These are phyloP conservation scores for Cossypha heuglini DNA, from an alignment of 2,797 vertebrate genomes.

Conservation along the genomic window DNA sequence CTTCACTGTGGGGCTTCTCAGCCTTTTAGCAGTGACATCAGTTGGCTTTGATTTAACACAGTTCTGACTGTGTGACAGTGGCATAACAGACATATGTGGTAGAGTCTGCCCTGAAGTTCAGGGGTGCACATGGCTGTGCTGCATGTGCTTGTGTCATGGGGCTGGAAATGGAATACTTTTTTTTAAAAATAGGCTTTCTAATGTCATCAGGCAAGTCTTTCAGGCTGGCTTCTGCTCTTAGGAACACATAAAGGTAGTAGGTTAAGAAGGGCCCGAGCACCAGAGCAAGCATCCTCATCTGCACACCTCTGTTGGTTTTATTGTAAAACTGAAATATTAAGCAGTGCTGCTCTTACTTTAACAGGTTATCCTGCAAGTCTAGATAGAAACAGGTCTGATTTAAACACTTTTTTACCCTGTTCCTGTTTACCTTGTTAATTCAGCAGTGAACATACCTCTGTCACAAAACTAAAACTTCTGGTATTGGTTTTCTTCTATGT, in stretches of 20 bases:
- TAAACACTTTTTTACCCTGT: not conserved
- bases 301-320: rapidly evolving
- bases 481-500: not conserved
- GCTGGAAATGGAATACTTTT: not conserved
- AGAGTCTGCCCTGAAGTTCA: not conserved
- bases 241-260: not conserved
- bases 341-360: not conserved
- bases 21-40: not conserved
- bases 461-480: not conserved
- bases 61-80: not conserved
- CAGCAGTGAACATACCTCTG: not conserved
- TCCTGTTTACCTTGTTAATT: not conserved
- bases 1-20: not conserved
- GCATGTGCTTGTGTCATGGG: rapidly evolving
- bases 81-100: not conserved
- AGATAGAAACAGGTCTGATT: not conserved
- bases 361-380: not conserved
- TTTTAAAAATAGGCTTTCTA: not conserved
- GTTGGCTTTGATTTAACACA: constrained; percentile 24
- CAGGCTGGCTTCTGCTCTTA: not conserved
- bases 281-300: not conserved
- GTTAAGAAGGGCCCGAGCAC: not conserved
- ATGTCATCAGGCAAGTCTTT: not conserved
- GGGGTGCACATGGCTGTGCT: not conserved
- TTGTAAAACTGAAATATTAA: not conserved